Percentiles rank a stretch among this genome's conserved stretches.
Conservation (phyloP, 2,888 invertebrate species). For the Rhagium mordax region DNA sequence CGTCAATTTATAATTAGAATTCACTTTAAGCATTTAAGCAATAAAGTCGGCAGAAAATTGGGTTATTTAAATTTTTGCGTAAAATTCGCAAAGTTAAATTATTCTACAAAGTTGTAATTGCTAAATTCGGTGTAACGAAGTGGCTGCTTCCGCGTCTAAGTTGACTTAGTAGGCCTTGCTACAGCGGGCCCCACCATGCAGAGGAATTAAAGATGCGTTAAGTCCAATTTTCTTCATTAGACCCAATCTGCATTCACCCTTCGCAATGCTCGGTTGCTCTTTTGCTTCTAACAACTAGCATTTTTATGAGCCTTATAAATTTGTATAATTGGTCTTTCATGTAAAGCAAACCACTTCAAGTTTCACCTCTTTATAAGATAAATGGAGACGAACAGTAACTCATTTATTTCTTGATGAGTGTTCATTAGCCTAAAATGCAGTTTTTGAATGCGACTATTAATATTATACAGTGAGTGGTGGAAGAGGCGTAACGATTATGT, state of each 20-base stretch:
- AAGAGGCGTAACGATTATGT: too few relatives aligned
- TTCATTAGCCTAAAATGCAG: neutral
- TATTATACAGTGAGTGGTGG: neutral
- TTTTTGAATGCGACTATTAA: neutral
- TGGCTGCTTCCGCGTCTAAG: constrained; percentile 45
- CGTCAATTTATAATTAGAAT: constrained; percentile 15
- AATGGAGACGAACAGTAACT: constrained; percentile 45
- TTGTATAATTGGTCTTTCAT: constrained; percentile 69
- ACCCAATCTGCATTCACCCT: constrained; percentile 68
- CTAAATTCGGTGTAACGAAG: constrained; percentile 59
- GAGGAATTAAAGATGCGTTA: constrained; percentile 69
- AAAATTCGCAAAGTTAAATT: constrained; percentile 52
- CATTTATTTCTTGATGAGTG: constrained; percentile 6
- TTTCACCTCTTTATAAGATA: constrained; percentile 44
- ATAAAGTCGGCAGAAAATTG: constrained; percentile 41
- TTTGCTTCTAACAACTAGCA: constrained; percentile 62
- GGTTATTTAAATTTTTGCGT: constrained; percentile 49
- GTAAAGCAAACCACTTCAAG: constrained; percentile 57
- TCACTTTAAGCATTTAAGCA: constrained; percentile 11
- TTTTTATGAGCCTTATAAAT: constrained; percentile 70
- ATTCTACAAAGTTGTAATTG: constrained; percentile 59
- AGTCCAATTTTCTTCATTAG: constrained; percentile 70
- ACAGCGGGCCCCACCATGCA: constrained; percentile 48
- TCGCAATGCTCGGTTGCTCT: constrained; percentile 59
- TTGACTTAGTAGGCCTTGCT: constrained; percentile 49